phyloP scores from a whole-genome alignment of 2,113 vertebrate genomes.

The Arenaria interpres region DNA sequence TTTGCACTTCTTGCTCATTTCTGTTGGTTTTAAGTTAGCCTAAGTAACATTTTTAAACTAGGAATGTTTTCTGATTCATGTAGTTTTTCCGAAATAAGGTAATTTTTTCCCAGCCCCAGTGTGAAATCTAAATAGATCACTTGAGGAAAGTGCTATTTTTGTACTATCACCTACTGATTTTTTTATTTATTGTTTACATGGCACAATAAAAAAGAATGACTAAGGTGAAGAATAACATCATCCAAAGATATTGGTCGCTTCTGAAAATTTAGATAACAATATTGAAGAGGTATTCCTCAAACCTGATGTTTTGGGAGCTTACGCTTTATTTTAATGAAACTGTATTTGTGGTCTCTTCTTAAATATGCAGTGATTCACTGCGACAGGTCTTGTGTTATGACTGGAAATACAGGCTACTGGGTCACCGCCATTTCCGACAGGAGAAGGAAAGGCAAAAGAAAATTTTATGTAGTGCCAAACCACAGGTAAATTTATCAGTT shows the following conservation, averaged over 20 bases:
- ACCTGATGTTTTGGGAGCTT: not conserved
- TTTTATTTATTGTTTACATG: not conserved
- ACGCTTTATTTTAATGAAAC: not conserved
- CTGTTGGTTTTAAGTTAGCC: not conserved
- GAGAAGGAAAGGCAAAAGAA: not conserved
- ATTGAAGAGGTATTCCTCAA: not conserved
- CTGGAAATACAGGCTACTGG: not conserved
- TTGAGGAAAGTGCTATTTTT: not conserved
- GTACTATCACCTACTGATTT: not conserved
- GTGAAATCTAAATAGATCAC: not conserved
- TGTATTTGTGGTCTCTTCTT: not conserved
- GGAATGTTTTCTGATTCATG: not conserved
- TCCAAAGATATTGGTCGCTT: not conserved
- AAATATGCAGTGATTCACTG: not conserved
- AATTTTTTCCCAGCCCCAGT: not conserved
- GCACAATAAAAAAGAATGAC: not conserved
- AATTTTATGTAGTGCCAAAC: not conserved
- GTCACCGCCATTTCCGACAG: not conserved
- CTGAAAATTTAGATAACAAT: not conserved
- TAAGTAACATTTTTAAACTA: not conserved
- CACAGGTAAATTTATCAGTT: not conserved
- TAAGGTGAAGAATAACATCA: not conserved
- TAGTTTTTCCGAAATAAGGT: not conserved
- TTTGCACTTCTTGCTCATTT: not conserved
- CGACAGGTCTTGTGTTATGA: not conserved